A percentile compares a stretch with the other conserved stretches of the same genome.
phyloP scores from a whole-genome alignment of 2,888 invertebrate species.

The Unio pictorum region DNA sequence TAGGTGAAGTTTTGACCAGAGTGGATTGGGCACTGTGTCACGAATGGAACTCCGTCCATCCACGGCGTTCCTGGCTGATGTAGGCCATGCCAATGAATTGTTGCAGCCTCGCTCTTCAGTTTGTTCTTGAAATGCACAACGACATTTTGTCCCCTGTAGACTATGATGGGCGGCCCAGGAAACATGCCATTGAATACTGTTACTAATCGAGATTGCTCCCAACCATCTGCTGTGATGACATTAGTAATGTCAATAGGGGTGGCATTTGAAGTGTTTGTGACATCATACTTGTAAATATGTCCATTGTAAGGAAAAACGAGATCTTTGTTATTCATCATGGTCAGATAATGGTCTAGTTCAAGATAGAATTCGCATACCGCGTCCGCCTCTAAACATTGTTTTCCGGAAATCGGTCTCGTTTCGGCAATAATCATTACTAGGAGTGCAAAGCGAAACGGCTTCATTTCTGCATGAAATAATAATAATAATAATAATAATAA shows the following conservation, averaged over 20 bases:
- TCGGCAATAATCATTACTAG: no score
- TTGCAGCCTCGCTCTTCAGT: no score
- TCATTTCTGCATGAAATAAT: no score
- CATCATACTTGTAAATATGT: constrained; percentile 30
- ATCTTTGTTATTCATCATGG: constrained; percentile 5
- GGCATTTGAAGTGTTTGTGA: constrained; percentile 11
- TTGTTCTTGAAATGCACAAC: constrained; percentile 51
- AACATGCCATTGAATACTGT: constrained; percentile 44
- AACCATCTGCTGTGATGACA: constrained; percentile 51
- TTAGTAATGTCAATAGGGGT: constrained; percentile 20
- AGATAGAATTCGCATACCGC: constrained; percentile 3
- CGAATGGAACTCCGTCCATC: no score
- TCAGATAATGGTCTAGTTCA: not conserved
- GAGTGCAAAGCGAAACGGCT: no score
- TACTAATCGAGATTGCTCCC: constrained; percentile 23
- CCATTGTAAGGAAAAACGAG: constrained; percentile 12
- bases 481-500: no score
- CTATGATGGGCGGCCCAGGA: constrained; percentile 58
- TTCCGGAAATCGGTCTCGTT: no score
- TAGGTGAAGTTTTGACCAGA: constrained; percentile 56
- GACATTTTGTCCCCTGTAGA: constrained; percentile 56
- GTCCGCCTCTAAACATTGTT: no score
- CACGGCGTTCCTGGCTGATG: no score
- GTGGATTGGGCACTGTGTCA: constrained; percentile 64
- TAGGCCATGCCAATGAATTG: no score